Percentiles rank a stretch among this genome's conserved stretches.
Evolutionary conservation across 2,113 vertebrate genomes (phyloP).

Genomic region (Mustela nigripes): DNA sequence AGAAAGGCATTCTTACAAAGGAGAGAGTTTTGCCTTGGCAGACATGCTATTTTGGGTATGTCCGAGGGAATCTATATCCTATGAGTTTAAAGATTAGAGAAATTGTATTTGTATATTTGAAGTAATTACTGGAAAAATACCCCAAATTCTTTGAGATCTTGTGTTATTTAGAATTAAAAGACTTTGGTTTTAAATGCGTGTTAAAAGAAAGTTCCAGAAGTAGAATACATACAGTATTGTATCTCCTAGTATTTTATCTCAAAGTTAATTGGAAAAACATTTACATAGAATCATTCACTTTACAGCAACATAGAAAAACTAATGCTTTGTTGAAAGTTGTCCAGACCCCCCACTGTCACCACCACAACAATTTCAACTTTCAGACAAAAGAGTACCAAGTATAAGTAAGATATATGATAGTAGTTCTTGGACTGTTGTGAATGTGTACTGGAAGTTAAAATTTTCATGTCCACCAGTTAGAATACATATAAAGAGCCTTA

Average conservation of each 20-base stretch:
- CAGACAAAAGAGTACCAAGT: background rate
- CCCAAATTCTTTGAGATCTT: background rate
- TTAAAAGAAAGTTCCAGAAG: constrained; percentile 45
- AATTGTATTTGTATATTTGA: background rate
- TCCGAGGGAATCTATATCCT: background rate
- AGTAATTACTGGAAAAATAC: background rate
- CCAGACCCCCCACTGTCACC: background rate
- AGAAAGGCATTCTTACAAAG: constrained; percentile 18
- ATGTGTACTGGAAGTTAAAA: constrained; percentile 58
- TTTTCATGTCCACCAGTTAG: constrained; percentile 86
- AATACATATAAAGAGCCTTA: constrained; percentile 31
- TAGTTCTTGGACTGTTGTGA: constrained; percentile 7
- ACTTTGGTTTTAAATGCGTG: constrained; percentile 51
- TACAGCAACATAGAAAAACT: constrained; percentile 70
- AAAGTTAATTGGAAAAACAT: constrained; percentile 73
- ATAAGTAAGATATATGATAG: background rate
- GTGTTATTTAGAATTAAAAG: constrained; percentile 51
- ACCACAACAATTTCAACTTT: constrained; percentile 73
- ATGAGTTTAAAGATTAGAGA: constrained; percentile 47
- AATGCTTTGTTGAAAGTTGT: constrained; percentile 78
- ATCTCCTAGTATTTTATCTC: constrained; percentile 60
- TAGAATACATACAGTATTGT: constrained; percentile 43
- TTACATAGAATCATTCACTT: constrained; percentile 69
- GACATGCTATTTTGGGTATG: background rate
- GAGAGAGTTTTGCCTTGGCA: background rate